Percentiles rank a stretch among this genome's conserved stretches.
These are phyloP conservation scores for Bucco capensis DNA, from an alignment of 2,113 vertebrate genomes.

Conservation along the genomic window DNA sequence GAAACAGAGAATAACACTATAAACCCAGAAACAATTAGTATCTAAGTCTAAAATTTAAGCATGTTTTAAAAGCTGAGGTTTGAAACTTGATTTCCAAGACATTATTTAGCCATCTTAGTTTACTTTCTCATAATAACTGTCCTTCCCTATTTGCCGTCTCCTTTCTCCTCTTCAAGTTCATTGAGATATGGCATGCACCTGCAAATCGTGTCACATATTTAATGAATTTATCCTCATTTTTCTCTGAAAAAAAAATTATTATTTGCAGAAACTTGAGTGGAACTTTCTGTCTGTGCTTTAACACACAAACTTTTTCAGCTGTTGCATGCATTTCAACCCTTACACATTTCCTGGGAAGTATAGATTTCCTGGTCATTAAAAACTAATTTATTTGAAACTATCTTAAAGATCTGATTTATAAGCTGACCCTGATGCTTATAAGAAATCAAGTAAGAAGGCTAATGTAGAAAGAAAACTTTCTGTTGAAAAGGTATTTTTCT, in stretches of 20 bases:
- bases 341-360: not conserved
- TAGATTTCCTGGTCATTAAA: not conserved
- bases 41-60: not conserved
- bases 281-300: not conserved
- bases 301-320: not conserved
- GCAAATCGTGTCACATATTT: not conserved
- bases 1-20: not conserved
- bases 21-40: not conserved
- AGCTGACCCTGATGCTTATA: slow-evolving; percentile 33
- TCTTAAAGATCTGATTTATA: not conserved
- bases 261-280: not conserved
- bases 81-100: not conserved
- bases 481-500: not conserved
- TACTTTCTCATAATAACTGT: not conserved
- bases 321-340: not conserved
- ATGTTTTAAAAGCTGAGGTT: not conserved
- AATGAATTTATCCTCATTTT: not conserved
- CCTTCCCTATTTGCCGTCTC: not conserved
- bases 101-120: not conserved
- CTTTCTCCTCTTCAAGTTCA: not conserved
- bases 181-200: not conserved
- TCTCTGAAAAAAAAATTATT: not conserved
- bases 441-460: slow-evolving; percentile 46
- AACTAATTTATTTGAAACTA: not conserved
- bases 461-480: slow-evolving; percentile 36